Percentiles rank a stretch among this genome's conserved stretches.
These are phyloP conservation scores for Odontamblyopus rebecca DNA, from an alignment of 2,797 vertebrate genomes.

Conservation along the genomic window DNA sequence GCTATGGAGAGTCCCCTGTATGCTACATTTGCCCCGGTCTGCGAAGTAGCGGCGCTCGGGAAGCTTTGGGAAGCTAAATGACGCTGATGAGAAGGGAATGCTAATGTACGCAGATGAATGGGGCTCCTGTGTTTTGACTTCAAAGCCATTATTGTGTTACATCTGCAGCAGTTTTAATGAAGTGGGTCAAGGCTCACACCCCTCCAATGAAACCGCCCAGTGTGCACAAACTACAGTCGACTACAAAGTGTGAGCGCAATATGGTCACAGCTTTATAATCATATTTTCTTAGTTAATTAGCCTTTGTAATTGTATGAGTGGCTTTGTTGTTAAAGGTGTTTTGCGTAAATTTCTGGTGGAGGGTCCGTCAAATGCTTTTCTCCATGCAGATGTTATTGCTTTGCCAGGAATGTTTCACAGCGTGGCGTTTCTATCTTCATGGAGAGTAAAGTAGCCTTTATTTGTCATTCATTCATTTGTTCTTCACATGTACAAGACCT, in stretches of 20 bases:
- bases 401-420: too few species aligned
- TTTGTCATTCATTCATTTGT: too few species aligned
- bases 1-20: neutral
- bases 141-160: slow-evolving; percentile 68
- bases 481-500: too few species aligned
- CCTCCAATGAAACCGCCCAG: slow-evolving; percentile 46
- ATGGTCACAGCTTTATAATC: slow-evolving; percentile 17
- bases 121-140: slow-evolving; percentile 63
- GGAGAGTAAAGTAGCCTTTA: too few species aligned
- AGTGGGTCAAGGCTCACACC: slow-evolving; percentile 74
- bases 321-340: too few species aligned
- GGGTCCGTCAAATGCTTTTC: too few species aligned
- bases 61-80: slow-evolving; percentile 43
- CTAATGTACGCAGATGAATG: slow-evolving; percentile 59
- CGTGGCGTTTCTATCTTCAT: too few species aligned
- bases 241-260: slow-evolving; percentile 44
- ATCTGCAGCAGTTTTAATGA: slow-evolving; percentile 62
- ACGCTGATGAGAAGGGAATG: slow-evolving; percentile 49
- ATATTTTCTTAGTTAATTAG: neutral
- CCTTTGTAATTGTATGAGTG: too few species aligned
- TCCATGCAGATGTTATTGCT: too few species aligned
- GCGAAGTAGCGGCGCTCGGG: neutral
- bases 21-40: neutral
- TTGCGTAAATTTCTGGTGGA: too few species aligned
- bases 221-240: slow-evolving; percentile 47